phyloP scores from a whole-genome alignment of 2,113 vertebrate species.

The Polyodon spathula region DNA sequence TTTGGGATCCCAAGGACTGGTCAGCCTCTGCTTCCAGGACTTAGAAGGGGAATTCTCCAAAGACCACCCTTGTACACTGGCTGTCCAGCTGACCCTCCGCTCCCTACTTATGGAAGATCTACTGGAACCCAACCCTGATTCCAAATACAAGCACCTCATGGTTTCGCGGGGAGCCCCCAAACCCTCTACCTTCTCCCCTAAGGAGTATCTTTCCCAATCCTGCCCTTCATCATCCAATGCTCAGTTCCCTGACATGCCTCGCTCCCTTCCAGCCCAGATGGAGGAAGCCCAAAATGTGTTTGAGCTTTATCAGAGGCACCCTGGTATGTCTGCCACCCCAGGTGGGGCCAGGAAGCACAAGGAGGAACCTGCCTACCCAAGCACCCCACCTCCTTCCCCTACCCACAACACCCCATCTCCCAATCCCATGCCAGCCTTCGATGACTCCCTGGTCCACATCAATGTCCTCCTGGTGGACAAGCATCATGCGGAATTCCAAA shows the following conservation, averaged over 20 bases:
- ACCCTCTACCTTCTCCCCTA: conserved; percentile 74
- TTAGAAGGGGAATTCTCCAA: conserved; percentile 86
- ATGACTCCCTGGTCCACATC: conserved; percentile 90
- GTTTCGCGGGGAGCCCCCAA: conserved; percentile 90
- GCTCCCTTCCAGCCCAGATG: conserved; percentile 88
- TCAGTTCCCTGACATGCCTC: conserved; percentile 86
- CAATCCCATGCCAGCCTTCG: conserved; percentile 64
- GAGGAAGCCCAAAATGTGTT: conserved; percentile 95
- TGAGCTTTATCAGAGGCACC: conserved; percentile 87
- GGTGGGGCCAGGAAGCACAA: conserved; percentile 57
- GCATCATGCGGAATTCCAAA: conserved; percentile 84
- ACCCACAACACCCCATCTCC: conserved; percentile 47
- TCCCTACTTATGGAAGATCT: conserved; percentile 95
- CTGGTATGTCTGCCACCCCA: conserved; percentile 58
- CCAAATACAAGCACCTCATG: conserved; percentile 89
- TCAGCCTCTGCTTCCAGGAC: conserved; percentile 89
- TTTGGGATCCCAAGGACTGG: conserved; percentile 83
- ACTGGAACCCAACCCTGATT: conserved; percentile 81
- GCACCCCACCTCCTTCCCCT: conserved; percentile 92
- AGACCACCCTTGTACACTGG: conserved; percentile 80
- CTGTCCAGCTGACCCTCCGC: conserved; percentile 77
- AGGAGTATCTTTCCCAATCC: conserved; percentile 91
- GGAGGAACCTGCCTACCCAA: conserved; percentile 64
- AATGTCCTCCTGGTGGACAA: conserved; percentile 86
- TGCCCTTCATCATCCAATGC: conserved; percentile 78